These are phyloP conservation scores for Vesta saturnalis DNA, from an alignment of 2,888 invertebrate species.

Conservation along the genomic window DNA sequence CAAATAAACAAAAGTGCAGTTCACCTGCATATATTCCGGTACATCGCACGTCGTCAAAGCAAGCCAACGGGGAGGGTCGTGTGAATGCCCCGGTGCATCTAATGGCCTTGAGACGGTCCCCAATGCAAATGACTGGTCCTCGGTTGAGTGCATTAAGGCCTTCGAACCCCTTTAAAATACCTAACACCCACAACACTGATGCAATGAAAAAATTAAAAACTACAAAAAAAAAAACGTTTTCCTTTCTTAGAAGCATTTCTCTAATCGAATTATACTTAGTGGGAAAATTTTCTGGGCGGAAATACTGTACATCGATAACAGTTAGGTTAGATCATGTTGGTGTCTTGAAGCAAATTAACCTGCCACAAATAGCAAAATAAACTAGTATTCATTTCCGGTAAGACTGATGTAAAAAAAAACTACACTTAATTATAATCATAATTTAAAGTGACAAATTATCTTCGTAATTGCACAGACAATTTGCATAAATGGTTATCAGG, in stretches of 20 bases:
- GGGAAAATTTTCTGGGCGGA: conserved; percentile 2
- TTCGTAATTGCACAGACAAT: conserved; percentile 14
- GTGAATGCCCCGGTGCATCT: conserved; percentile 40
- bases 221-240: no score
- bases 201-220: not conserved
- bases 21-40: conserved; percentile 38
- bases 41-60: conserved; percentile 28
- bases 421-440: not conserved
- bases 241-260: no score
- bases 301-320: not conserved
- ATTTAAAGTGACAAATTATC: conserved; percentile 23
- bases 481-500: conserved; percentile 3
- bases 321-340: not conserved
- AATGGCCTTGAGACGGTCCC: conserved; percentile 53
- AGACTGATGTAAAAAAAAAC: not conserved
- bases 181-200: conserved; percentile 3
- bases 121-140: conserved; percentile 52
- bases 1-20: conserved; percentile 27
- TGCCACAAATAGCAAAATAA: conserved; percentile 7
- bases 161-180: conserved; percentile 20
- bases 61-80: conserved; percentile 25
- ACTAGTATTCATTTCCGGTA: conserved; percentile 2
- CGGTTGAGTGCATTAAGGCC: conserved; percentile 48
- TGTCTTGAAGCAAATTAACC: conserved; percentile 4
- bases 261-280: no score